phyloP scores from a whole-genome alignment of 2,113 vertebrate genomes.

The Actenoides hombroni region DNA sequence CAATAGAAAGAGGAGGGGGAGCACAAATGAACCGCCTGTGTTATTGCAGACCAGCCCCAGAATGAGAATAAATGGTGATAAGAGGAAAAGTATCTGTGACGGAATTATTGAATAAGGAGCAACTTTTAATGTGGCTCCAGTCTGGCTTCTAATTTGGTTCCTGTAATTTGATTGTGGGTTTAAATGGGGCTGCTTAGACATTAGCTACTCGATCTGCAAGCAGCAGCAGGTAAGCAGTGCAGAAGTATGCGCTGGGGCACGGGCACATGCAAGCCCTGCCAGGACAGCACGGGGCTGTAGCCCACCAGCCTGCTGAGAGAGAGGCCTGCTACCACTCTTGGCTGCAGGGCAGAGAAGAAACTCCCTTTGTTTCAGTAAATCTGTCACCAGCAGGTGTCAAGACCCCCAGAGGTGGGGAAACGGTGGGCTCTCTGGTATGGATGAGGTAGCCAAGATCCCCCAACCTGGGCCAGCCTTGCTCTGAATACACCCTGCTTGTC shows the following conservation, averaged over 20 bases:
- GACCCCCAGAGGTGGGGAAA: background rate
- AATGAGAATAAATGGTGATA: slow-evolving; percentile 56
- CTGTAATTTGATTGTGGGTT: slow-evolving; percentile 57
- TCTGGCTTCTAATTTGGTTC: slow-evolving; percentile 65
- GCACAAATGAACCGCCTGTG: background rate
- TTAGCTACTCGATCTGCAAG: background rate
- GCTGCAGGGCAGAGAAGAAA: background rate
- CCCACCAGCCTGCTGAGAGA: background rate
- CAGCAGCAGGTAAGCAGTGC: slow-evolving; percentile 14
- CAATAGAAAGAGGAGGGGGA: background rate
- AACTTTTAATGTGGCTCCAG: slow-evolving; percentile 64
- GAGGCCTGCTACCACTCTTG: rapidly evolving
- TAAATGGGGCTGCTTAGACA: slow-evolving; percentile 36
- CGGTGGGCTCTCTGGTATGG: rapidly evolving
- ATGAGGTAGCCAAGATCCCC: too few relatives aligned
- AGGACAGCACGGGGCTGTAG: background rate
- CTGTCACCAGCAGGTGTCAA: rapidly evolving
- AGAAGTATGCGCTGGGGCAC: background rate
- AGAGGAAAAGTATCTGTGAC: slow-evolving; percentile 29
- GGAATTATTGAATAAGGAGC: slow-evolving; percentile 52
- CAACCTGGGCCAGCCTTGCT: background rate
- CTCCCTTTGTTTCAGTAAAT: background rate
- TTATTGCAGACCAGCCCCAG: background rate
- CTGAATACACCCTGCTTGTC: rapidly evolving
- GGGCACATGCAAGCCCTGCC: rapidly evolving